phyloP scores from a whole-genome alignment of 2,888 invertebrate genomes.

The Arrhopalites spinosus region DNA sequence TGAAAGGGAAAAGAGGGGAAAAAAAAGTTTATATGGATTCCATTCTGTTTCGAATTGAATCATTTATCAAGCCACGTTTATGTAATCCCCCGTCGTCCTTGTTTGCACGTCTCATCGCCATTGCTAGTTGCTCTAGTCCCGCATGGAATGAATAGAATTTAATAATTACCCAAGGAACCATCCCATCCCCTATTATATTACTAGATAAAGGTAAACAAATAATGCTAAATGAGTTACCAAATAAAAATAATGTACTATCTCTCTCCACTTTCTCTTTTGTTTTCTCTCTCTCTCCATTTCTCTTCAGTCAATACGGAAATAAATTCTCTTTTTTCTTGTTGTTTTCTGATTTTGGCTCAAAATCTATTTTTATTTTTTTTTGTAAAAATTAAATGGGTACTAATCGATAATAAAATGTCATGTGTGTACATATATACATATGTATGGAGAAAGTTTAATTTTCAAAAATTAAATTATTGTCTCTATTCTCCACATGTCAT shows the following conservation, averaged over 20 bases:
- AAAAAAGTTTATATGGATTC: no score
- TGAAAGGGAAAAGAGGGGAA: no score
- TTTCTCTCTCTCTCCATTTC: neutral
- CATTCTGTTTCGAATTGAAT: no score
- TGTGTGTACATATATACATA: neutral
- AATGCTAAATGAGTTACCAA: no score
- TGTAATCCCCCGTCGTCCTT: no score
- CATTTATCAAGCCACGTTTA: no score
- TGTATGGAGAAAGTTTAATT: neutral
- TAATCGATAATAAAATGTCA: neutral
- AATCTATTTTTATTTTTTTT: neutral
- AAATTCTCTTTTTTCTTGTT: neutral
- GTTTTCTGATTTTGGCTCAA: neutral
- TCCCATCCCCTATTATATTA: no score
- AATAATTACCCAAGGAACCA: no score
- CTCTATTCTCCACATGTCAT: neutral
- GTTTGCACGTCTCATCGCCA: no score
- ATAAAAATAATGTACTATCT: neutral
- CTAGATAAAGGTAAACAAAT: no score
- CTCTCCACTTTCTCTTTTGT: neutral
- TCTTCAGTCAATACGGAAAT: neutral
- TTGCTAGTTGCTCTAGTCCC: no score
- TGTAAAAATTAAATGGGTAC: neutral
- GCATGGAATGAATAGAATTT: no score
- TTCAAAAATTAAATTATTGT: neutral